Base-by-base conservation (phyloP, 2,113 vertebrate genomes). In the Grallaria varia region DNA sequence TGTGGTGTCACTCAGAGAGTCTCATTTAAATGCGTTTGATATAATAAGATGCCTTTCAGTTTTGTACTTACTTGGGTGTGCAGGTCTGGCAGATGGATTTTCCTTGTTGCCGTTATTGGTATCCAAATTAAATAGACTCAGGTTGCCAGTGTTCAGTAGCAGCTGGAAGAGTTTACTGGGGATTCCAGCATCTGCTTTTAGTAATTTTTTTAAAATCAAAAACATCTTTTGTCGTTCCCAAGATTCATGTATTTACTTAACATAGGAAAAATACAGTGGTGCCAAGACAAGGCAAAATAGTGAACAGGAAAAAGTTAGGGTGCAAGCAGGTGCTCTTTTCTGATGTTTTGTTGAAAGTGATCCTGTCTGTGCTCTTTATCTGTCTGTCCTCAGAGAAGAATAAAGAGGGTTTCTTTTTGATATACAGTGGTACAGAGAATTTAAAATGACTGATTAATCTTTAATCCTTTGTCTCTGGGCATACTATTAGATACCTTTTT, bases 151-250 rank as follows among this genome's bases (percentile, higher is more conserved):
- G 92, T 97, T 97, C 96, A 86, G 97, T 97, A 97, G 97, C 97
- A 98, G 97, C 97, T 98, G 97, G 97, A 97, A 96, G 91, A 91
- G 55, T 97, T 98, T 97, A 95, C 72, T 97, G 91, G 95, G 82
- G 74, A 93, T 77, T 84, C 76, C 79, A 94, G 86, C 97, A 97
- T 97, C 96, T 97, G 97, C 83, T 97, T 97, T 97, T 82, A 96
- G 90, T 98, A 98, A 95, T 66, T 95, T 93, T 93, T 96, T 97
- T 95, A 40, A 95, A 97, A 97, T 97, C 91, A 89, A 95, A 97
- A 98, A 95, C 86, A 53, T 69, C 97, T 95, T 88, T 82, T 96
- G 77, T 95, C 89, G 25, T 96, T 96, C 95, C 71, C 78, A 95
- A 90, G 60, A 84, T 94, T 84, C 35, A 42, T 93, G 21, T 95